Evolutionary conservation across 1,140 invertebrate species (phyloP), one percentile per base, ranked within the genome.

Genomic region (Anagrus nilaparvatae): DNA sequence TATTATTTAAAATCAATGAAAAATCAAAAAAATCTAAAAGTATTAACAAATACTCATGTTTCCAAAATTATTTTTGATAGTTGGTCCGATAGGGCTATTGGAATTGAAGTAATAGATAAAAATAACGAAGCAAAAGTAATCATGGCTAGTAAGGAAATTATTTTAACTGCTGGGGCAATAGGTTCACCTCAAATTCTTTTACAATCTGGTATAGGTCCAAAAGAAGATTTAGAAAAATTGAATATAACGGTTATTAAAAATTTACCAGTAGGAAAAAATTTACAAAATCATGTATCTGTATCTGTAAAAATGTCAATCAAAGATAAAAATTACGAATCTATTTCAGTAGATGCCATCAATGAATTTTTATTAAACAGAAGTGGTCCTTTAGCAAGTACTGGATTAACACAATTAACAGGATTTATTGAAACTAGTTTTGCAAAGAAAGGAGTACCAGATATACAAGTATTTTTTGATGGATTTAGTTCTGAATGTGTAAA

Each of bases 121-220:
- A 42, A 49, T 2, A 65, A 63, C 1, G 43, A 54, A 24, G 49
- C 38, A 16, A 48, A 52, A 4, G 16, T 50, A 3, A 37, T 68
- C 5, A 59, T 52, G 12, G 54, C 46, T 0, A 56, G 56, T 16
- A 77, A 74, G 37, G 81, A 84, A 48, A 67, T 84, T 1, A 79
- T 84, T 40, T 48, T 84, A 3, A 67, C 75, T 12, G 79, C 75
- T 3, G 82, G 82, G 2, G 69, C 80, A 0, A 69, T 84, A 17
- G 80, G 81, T 36, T 78, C 79, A 5, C 74, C 81, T 0, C 80
- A 84, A 31, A 61, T 85, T 8, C 59, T 85, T 0, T 63, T 82
- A 65, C 65, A 81, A 14, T 81, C 78, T 0, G 82, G 82, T 3
- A 69, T 85, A 8, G 82, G 81, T 0, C 78, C 80, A 4, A 68